Conservation (phyloP, 2,797 vertebrate species). For the Chloroceryle inda region DNA sequence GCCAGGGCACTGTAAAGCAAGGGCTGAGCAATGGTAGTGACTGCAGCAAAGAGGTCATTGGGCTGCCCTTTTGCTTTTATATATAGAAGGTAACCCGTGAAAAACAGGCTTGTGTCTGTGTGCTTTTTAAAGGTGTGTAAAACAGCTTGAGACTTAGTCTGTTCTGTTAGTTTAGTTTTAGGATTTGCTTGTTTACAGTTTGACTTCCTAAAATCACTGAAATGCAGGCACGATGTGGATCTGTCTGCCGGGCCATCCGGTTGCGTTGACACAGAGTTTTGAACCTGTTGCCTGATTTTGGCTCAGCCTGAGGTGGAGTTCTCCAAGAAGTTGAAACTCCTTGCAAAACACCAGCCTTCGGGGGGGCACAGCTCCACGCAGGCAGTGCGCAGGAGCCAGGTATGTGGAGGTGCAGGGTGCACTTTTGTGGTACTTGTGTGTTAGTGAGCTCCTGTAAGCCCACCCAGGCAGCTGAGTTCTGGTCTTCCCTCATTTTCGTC, state of each 20-base stretch:
- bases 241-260: background rate
- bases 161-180: background rate
- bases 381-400: background rate
- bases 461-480: background rate
- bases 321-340: background rate
- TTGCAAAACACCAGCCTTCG: background rate
- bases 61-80: background rate
- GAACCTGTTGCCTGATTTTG: background rate
- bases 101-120: background rate
- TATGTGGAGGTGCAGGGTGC: rapidly evolving
- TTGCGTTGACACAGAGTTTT: rapidly evolving
- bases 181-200: background rate
- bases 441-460: background rate
- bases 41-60: background rate
- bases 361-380: background rate
- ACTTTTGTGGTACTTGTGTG: background rate
- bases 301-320: background rate
- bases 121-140: background rate
- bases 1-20: background rate
- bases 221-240: rapidly evolving
- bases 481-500: background rate
- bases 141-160: background rate
- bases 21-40: background rate
- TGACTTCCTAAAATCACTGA: slow-evolving; percentile 2
- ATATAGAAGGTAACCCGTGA: background rate